Evolutionary conservation across 1,140 invertebrate species (phyloP), one percentile per base, ranked within the genome.

Genomic region (Radopholus similis): DNA sequence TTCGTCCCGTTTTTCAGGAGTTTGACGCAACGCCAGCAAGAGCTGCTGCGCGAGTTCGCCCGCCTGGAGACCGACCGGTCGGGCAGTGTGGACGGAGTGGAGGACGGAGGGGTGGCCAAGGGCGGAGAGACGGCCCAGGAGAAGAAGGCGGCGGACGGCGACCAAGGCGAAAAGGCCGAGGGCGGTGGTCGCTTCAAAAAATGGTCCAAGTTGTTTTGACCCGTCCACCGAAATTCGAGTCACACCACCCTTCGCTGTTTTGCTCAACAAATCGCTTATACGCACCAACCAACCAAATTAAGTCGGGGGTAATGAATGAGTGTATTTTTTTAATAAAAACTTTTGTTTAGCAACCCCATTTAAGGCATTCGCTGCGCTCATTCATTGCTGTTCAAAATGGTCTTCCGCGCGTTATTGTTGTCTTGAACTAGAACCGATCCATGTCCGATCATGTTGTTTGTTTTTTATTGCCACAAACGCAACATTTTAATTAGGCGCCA

Each of bases 31-130:
- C 42, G 49, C 23, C 40, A 62, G 30, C 42, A 42, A 11, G 34
- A 21, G 9, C 32, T 62, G 40, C 21, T 62, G 49, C 30, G 26
- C 37, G 58, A 62, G 32, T 47, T 62, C 44, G 58, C 58, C 21
- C 40, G 40, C 18, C 18, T 47, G 26, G 58, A 62, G 44, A 34
- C 58, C 32, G 58, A 40, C 2, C 58, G 58, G 42, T 42, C 21
- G 35, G 64, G 55, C 42, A 40, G 53, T 26, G 42, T 60, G 21
- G 64, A 59, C 30, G 64, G 54, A 40, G 28, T 60, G 30, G 37
- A 66, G 15, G 18, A 3, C 35, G 55, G 49, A 40, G 37, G 35
- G 37, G 35, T 4, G 15, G 47, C 21, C 6, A n/a, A 15, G 23
- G 28, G 42, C 30, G 23, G 42, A 62, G 28, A 21, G n/a, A 30